Base-by-base conservation (phyloP, 2,888 invertebrate genomes). In the Nomada fabriciana region DNA sequence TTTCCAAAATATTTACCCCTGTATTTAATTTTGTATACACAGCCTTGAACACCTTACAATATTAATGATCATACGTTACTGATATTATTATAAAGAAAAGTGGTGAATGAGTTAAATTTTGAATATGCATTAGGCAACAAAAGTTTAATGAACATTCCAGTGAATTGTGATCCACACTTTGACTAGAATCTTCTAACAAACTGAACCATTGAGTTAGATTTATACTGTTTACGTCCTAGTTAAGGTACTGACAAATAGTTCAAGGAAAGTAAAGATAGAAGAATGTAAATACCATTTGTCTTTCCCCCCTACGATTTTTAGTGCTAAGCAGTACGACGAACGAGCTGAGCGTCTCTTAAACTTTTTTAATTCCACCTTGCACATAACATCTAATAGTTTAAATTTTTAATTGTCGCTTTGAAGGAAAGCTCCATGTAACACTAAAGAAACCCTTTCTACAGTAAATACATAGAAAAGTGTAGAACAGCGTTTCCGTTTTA, bases 191-290 rank as follows among this genome's bases (percentile, higher is more conserved):
- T 25, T 43, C 36, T 47, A 55, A 57, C 29, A 65, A 65, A 73
- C 23, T 13, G 20, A 5, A 2, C 10, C 25, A 23, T 57, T 20
- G 43, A 11, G 47, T 67, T 36, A 47, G 57, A 74, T 74, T 74
- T 74, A 74, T 67, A 67, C 18, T 67, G 65, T 67, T 74, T 74
- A 50, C 67, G 47, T 65, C 20, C 67, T 25, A 20, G 47, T 55
- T 74, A 15, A 57, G 2, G 20, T 47, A 7, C 47, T 18, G 4
- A 15, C 15, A n/a, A 15, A 42, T 63, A 63, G 42, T 13, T 57
- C 47, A 9, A 7, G 11, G 15, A 15, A 10, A 9, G n/a, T 42
- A 60, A 68, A 9, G 13, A n/a, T 2, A 43, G 36, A 25, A 60
- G 42, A 25, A 60, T 60, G 68, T 75, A 60, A 52, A 60, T 52